These are phyloP conservation scores for Drosophila teissieri DNA, from an alignment of 1,140 invertebrate species.

Conservation along the genomic window DNA sequence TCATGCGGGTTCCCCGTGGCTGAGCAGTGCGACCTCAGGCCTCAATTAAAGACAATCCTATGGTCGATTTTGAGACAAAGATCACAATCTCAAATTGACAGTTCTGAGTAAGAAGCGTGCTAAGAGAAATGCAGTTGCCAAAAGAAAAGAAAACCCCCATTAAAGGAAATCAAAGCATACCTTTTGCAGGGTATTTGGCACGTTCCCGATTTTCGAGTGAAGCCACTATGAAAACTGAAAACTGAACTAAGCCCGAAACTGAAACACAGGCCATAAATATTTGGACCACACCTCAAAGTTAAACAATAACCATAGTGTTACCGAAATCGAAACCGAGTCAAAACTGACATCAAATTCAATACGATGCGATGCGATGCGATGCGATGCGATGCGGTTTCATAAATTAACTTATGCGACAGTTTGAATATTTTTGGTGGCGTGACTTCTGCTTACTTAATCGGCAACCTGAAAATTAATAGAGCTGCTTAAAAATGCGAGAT, in stretches of 20 bases:
- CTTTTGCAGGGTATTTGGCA: constrained; percentile 42
- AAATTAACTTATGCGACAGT: constrained; percentile 68
- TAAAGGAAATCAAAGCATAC: constrained; percentile 7
- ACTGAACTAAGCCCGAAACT: constrained; percentile 9
- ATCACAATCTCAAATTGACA: constrained; percentile 42
- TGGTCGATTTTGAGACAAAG: constrained; percentile 52
- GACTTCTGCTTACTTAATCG: constrained; percentile 51
- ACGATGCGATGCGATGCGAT: no score
- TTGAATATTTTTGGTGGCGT: constrained; percentile 34
- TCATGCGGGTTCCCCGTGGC: constrained; percentile 44
- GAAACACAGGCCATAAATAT: constrained; percentile 30
- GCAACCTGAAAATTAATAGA: constrained; percentile 74
- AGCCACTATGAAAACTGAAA: constrained; percentile 29
- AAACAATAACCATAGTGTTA: constrained; percentile 22
- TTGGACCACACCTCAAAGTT: constrained; percentile 58
- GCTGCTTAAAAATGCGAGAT: constrained; percentile 37
- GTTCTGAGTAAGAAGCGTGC: constrained; percentile 43
- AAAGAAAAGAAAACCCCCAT: constrained; percentile 14
- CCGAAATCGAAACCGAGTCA: constrained; percentile 44
- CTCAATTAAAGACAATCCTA: constrained; percentile 55
- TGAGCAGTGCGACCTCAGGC: constrained; percentile 19
- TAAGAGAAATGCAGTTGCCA: constrained; percentile 20
- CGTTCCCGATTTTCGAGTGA: constrained; percentile 46
- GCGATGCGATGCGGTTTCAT: constrained; percentile 54
- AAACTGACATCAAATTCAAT: constrained; percentile 45